Conservation (phyloP, 1,140 invertebrate genomes). For the Triops longicaudatus region DNA sequence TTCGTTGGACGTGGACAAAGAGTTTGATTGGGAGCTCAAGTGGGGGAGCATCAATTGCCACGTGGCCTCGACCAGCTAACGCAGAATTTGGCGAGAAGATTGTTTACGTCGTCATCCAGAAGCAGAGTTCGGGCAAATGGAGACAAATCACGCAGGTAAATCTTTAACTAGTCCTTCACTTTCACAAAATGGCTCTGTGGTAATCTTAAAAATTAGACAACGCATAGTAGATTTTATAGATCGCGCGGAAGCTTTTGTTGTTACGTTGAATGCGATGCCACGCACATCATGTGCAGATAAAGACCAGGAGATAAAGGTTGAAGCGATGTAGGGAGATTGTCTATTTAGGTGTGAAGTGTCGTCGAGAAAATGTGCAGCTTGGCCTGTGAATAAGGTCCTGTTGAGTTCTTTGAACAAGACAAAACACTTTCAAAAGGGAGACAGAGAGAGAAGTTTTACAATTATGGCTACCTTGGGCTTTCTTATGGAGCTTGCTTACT, state of each 20-base stretch:
- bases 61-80: slow-evolving; percentile 49
- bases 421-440: not conserved
- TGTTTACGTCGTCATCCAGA: slow-evolving; percentile 60
- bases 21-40: not conserved
- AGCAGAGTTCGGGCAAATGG: slow-evolving; percentile 48
- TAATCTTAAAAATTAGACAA: no score
- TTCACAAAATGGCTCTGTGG: no score
- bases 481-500: not conserved
- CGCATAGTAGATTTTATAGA: no score
- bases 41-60: slow-evolving; percentile 42
- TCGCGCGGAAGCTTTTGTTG: no score
- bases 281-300: no score
- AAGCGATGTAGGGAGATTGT: not conserved
- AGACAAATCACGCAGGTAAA: slow-evolving; percentile 47
- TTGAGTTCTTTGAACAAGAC: not conserved
- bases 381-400: not conserved
- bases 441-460: not conserved
- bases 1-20: slow-evolving; percentile 39
- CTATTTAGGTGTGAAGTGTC: not conserved
- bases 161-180: no score
- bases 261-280: no score
- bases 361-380: not conserved
- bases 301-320: not conserved
- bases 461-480: not conserved
- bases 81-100: slow-evolving; percentile 39